These are phyloP conservation scores for Heterohyrax brucei DNA, from an alignment of 2,797 vertebrate species.

Conservation along the genomic window DNA sequence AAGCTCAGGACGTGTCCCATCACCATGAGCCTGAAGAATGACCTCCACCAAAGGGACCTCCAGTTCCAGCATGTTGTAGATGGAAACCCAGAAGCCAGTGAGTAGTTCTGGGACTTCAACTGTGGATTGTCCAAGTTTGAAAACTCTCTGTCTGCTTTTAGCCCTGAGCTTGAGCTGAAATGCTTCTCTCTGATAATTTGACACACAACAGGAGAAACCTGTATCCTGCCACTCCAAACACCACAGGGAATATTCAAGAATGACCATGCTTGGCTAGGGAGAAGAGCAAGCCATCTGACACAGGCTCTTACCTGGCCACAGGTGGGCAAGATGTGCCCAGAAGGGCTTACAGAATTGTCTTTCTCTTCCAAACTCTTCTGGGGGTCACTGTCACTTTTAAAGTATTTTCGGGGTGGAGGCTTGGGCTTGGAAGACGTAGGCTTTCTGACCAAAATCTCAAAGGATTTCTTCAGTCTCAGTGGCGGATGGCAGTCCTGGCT, in stretches of 20 bases:
- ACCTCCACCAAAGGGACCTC: background rate
- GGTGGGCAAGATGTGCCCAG: conserved; percentile 45
- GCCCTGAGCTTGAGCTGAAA: background rate
- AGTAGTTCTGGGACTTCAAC: background rate
- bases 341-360: background rate
- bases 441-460: conserved; percentile 91
- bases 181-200: background rate
- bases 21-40: rapidly evolving
- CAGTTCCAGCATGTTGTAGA: background rate
- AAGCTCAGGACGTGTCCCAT: too few species aligned
- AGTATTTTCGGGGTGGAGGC: conserved; percentile 91
- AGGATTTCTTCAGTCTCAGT: conserved; percentile 88
- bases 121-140: background rate
- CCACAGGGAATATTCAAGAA: rapidly evolving
- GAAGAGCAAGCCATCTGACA: background rate
- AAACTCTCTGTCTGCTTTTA: rapidly evolving
- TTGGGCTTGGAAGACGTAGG: conserved; percentile 92
- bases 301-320: conserved; percentile 85
- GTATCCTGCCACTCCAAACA: rapidly evolving
- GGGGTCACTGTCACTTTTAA: conserved; percentile 92
- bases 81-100: rapidly evolving
- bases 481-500: conserved; percentile 88
- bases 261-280: rapidly evolving
- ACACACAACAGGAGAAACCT: background rate
- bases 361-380: conserved; percentile 67